Evolutionary conservation across 2,797 vertebrate species (phyloP).

Genomic region (Malacoctenus gilli): DNA sequence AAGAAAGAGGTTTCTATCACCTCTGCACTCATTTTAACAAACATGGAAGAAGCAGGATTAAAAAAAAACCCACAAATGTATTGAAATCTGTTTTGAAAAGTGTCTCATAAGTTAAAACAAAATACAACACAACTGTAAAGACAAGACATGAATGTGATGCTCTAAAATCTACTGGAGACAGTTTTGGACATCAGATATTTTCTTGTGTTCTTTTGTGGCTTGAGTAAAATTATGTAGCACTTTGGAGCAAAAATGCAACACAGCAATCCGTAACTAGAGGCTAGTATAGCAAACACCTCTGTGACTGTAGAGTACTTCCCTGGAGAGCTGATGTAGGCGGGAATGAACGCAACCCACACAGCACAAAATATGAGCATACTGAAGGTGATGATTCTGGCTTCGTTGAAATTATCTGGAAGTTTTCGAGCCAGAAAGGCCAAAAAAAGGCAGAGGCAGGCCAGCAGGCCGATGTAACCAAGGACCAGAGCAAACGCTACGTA

Average conservation of each 20-base stretch:
- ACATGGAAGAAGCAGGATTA: too few relatives aligned
- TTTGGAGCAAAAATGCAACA: slow-evolving; percentile 81
- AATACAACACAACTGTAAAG: too few relatives aligned
- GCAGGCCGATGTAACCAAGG: slow-evolving; percentile 81
- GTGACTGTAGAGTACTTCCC: slow-evolving; percentile 83
- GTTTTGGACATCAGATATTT: slow-evolving; percentile 73
- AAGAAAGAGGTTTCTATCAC: too few relatives aligned
- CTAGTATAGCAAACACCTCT: slow-evolving; percentile 84
- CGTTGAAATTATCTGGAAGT: slow-evolving; percentile 83
- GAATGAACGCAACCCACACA: slow-evolving; percentile 83
- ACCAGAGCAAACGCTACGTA: slow-evolving; percentile 73
- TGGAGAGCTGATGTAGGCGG: slow-evolving; percentile 83
- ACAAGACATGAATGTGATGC: neutral
- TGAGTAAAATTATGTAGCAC: slow-evolving; percentile 78
- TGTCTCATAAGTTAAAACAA: too few relatives aligned
- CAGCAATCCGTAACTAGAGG: slow-evolving; percentile 83
- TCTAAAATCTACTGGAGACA: slow-evolving; percentile 41
- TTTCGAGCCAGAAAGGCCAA: slow-evolving; percentile 83
- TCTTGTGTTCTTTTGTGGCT: slow-evolving; percentile 74
- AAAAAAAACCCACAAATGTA: too few relatives aligned
- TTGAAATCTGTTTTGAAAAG: too few relatives aligned
- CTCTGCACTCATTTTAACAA: too few relatives aligned
- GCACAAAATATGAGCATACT: slow-evolving; percentile 85
- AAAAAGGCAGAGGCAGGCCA: slow-evolving; percentile 80
- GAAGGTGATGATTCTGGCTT: slow-evolving; percentile 84